Base-by-base conservation (phyloP, 2,113 vertebrate genomes). In the Vidua chalybeata region DNA sequence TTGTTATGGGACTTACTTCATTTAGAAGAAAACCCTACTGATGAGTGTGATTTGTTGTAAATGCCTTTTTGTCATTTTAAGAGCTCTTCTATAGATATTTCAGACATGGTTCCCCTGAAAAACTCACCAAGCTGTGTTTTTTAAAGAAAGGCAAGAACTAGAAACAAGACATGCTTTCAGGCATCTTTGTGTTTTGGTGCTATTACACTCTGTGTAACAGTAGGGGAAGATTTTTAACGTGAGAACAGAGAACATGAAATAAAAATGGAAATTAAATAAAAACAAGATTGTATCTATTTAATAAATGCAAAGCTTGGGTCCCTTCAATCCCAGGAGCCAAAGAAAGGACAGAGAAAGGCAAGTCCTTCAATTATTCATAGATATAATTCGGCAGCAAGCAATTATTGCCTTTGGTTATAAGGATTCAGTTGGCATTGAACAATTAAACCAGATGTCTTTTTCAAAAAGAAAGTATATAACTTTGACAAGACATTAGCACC, bases 361-460 rank as follows among this genome's bases (percentile, higher is more conserved):
- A 93, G 87, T 43, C 51, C 62, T 95, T 97, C 92, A 91, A 87
- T 98, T 97, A 97, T 98, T 97, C 93, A 97, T 92, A 87, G 92
- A 89, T 74, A 89, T 59, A 95, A 78, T 95, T 92, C 94, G 97
- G 85, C 93, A 91, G 85, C 55, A 94, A 96, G 94, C 87, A 96
- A 90, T 94, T 92, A 95, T 43, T 97, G 84, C 78, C 87, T 94
- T 93, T 92, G 81, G 81, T 96, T 96, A 77, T 77, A 90, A 43
- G 56, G 45, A 95, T 87, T 79, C 68, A 54, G 56, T 90, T 97
- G 94, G 88, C 90, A 96, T 33, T 82, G 87, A 97, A 87, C 63
- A 75, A 67, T 94, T 84, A 90, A 96, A 93, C 68, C 82, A 96
- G 93, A 94, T 96, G 92, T 94, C 64, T 94, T 78, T 84, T 85